These are phyloP conservation scores for Epistrophe eligans DNA, from an alignment of 2,888 invertebrate genomes.

Conservation along the genomic window DNA sequence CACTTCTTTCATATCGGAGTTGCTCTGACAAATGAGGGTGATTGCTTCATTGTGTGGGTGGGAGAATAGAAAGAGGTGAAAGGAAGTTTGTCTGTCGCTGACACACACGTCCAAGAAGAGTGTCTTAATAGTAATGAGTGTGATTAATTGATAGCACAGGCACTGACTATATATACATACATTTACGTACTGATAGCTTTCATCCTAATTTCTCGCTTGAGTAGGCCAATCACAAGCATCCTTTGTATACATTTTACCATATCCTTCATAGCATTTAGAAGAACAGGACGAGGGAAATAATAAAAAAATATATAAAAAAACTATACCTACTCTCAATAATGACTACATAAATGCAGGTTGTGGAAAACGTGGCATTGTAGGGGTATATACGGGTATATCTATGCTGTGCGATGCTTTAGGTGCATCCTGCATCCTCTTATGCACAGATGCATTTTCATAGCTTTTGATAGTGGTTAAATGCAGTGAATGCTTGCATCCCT, in stretches of 20 bases:
- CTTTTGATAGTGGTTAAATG: conserved; percentile 65
- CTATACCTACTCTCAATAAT: conserved; percentile 27
- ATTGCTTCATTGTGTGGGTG: conserved; percentile 53
- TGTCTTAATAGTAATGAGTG: conserved; percentile 58
- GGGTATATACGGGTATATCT: neutral
- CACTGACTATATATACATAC: neutral
- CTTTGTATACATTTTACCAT: conserved; percentile 41
- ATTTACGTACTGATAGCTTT: conserved; percentile 48
- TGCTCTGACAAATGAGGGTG: conserved; percentile 67
- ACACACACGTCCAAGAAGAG: conserved; percentile 56
- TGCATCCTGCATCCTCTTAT: conserved; percentile 49
- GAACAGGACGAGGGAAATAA: neutral
- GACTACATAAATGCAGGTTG: conserved; percentile 50
- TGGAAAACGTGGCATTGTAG: conserved; percentile 12
- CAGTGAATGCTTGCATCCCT: conserved; percentile 65
- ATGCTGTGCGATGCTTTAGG: conserved; percentile 12
- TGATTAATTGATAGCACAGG: conserved; percentile 65
- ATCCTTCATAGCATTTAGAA: conserved; percentile 5
- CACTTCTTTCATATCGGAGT: conserved; percentile 56
- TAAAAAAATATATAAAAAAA: conserved; percentile 12
- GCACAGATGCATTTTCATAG: conserved; percentile 54
- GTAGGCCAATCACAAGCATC: conserved; percentile 60
- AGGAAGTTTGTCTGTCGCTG: conserved; percentile 57
- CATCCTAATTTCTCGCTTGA: conserved; percentile 70
- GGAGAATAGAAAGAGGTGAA: neutral